A percentile compares a stretch with the other conserved stretches of the same genome.
Conservation (phyloP, 2,797 vertebrate genomes). For the Ataeniobius toweri region DNA sequence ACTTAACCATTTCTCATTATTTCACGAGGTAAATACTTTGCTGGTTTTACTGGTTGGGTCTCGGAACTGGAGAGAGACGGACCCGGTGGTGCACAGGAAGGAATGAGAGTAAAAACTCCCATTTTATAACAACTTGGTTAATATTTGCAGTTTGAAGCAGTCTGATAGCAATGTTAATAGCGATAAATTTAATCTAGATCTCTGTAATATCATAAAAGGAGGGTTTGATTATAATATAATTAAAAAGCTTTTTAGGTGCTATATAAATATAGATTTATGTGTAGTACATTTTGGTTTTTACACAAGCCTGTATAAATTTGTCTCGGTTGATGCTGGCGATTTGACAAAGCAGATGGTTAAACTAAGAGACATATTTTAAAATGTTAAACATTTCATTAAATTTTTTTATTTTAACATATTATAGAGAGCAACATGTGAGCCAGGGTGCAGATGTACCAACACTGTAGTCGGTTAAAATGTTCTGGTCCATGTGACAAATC, state of each 20-base stretch:
- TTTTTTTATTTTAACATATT: background rate
- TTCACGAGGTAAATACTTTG: too few species aligned
- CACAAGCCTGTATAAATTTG: background rate
- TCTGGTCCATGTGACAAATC: constrained; percentile 16
- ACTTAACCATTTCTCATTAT: too few species aligned
- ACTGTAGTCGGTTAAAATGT: constrained; percentile 37
- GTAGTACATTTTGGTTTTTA: background rate
- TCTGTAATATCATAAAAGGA: constrained; percentile 8
- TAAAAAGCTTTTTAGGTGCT: constrained; percentile 11
- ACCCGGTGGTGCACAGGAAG: too few species aligned
- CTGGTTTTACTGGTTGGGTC: too few species aligned
- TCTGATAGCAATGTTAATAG: constrained; percentile 3
- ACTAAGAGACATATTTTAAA: background rate
- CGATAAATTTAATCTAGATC: background rate
- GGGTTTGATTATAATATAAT: constrained; percentile 7
- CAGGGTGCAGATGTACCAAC: constrained; percentile 40
- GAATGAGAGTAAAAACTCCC: too few species aligned
- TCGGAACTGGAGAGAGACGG: too few species aligned
- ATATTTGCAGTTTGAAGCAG: constrained; percentile 26
- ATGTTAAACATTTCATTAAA: background rate
- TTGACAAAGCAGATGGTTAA: background rate
- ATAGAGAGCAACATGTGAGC: background rate
- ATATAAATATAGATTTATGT: background rate
- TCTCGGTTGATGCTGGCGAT: background rate
- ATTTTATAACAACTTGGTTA: background rate